Evolutionary conservation across 2,113 vertebrate species (phyloP), one percentile per base, ranked within the genome.

Genomic region (Suricata suricatta): DNA sequence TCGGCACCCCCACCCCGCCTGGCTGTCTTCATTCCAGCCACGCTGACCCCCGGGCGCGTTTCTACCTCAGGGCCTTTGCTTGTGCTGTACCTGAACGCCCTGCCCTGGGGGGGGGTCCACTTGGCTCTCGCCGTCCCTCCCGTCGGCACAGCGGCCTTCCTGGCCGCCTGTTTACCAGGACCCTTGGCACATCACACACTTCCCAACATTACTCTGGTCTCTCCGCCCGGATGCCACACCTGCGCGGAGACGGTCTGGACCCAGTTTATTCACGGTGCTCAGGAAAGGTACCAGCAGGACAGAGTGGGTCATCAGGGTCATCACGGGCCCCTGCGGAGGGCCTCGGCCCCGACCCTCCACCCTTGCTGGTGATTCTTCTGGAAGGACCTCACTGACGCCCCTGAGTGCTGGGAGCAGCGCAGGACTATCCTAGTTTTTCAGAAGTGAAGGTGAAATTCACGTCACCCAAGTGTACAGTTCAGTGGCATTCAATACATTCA

Each of bases 111-210:
- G 44, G 60, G 1, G 7, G 4, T 1, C 5, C 25, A 10, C 35
- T 7, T 0, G 0, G 41, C 35, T 5, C 3, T 1, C 1, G 2
- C 1, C 35, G 60, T 68, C 33, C 3, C 21, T 9, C 16, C 33
- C 57, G 21, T 16, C 5, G 2, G 23, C 12, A 4, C 52, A 47
- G 71, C 16, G 5, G 27, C 50, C 50, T 44, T 19, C 33, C 74
- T 11, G 12, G 16, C 69, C 2, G 2, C 41, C 74, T 7, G n/a
- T 12, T 76, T 27, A 9, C 66, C n/a, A 35, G 21, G 33, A n/a
- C 15, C 47, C 64, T 8, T 8, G 2, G 8, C 13, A 0, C 1
- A 17, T 3, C 38, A 33, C 9, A 15, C 14, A 0, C 29, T 1
- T 44, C 77, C 11, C 0, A 6, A 14, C 2, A 11, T 66, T 29